These are phyloP conservation scores for Rhyacophila brunnea DNA, from an alignment of 1,140 invertebrate species.

Conservation along the genomic window DNA sequence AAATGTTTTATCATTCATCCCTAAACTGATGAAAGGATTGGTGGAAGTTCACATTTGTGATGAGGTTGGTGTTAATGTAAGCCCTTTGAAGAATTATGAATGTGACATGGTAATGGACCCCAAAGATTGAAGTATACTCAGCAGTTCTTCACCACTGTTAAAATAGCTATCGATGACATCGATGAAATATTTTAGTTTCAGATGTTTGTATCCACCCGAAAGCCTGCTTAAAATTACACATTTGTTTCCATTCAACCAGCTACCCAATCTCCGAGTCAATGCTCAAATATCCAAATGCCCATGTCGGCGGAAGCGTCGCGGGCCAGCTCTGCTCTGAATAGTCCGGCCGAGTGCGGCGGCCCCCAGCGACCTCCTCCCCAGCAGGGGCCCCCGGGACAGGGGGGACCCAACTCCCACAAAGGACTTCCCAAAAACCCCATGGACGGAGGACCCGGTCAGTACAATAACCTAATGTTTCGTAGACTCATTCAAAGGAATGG, in stretches of 20 bases:
- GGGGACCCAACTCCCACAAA: conserved; percentile 41
- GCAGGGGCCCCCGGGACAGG: conserved; percentile 40
- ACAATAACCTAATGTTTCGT: background rate
- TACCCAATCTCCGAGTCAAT: conserved; percentile 52
- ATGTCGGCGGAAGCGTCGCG: conserved; percentile 52
- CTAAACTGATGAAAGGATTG: too few species aligned
- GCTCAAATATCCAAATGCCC: conserved; percentile 45
- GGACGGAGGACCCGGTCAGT: conserved; percentile 47
- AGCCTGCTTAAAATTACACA: too few species aligned
- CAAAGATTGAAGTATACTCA: too few species aligned
- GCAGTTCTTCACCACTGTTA: background rate
- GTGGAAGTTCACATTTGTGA: too few species aligned
- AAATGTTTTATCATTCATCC: too few species aligned
- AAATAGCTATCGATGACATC: background rate
- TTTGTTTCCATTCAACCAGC: conserved; percentile 35
- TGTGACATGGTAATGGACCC: too few species aligned
- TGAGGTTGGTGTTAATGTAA: too few species aligned
- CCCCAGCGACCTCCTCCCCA: conserved; percentile 38
- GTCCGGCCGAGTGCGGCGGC: conserved; percentile 42
- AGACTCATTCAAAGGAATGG: background rate
- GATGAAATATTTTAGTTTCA: too few species aligned
- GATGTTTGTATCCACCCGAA: too few species aligned
- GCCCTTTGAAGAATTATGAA: too few species aligned
- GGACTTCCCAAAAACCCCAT: conserved; percentile 42
- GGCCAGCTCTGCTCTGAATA: conserved; percentile 48